phyloP scores from a whole-genome alignment of 2,113 vertebrate species.

The Ptyas mucosa region DNA sequence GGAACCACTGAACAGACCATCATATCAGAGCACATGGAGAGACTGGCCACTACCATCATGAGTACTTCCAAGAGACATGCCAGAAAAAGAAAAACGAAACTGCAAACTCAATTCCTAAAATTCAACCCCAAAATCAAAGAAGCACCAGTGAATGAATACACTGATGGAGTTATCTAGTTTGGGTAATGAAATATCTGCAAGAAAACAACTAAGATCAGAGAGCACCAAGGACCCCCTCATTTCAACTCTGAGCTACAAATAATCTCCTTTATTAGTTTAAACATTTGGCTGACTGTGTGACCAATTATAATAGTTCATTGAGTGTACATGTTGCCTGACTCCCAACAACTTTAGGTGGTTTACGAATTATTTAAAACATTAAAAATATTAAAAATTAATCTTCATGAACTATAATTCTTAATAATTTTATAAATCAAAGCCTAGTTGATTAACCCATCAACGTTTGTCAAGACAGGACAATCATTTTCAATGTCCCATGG shows the following conservation, averaged over 20 bases:
- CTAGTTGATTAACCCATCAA: background rate
- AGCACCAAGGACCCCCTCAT: background rate
- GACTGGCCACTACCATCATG: background rate
- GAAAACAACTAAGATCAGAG: background rate
- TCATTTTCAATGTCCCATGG: background rate
- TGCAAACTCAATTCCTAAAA: background rate
- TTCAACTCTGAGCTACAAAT: background rate
- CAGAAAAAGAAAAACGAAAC: background rate
- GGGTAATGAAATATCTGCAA: background rate
- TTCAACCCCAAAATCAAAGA: background rate
- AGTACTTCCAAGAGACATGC: background rate
- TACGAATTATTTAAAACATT: background rate
- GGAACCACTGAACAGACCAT: background rate
- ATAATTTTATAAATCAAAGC: background rate
- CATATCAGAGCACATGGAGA: background rate
- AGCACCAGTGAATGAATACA: background rate
- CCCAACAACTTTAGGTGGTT: background rate
- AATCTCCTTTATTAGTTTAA: background rate
- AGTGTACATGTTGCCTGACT: background rate
- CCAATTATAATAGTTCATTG: background rate
- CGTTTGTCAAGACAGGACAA: background rate
- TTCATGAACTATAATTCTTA: background rate
- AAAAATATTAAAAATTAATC: background rate
- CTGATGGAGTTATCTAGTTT: background rate
- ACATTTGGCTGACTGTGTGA: background rate